These are phyloP conservation scores for Megalonaias nervosa DNA, from an alignment of 1,140 invertebrate genomes.

Conservation along the genomic window DNA sequence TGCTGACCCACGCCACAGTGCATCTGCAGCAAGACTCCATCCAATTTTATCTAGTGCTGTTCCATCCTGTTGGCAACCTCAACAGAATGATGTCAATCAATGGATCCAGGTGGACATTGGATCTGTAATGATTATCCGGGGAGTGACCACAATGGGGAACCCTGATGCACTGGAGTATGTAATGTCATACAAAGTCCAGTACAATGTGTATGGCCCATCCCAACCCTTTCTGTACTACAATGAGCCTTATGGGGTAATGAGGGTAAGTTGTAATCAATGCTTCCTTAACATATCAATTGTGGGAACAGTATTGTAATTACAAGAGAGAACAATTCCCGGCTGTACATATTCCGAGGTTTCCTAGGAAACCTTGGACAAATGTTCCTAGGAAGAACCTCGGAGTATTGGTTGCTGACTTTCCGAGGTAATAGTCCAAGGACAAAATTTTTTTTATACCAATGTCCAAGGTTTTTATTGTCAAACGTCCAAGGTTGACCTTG, in stretches of 20 bases:
- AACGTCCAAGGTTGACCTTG: too few relatives aligned
- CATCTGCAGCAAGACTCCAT: conserved; percentile 34
- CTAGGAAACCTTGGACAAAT: too few relatives aligned
- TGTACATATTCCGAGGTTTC: too few relatives aligned
- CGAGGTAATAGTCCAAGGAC: too few relatives aligned
- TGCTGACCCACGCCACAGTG: conserved; percentile 37
- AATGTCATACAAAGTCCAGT: conserved; percentile 41
- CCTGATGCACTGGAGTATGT: conserved; percentile 50
- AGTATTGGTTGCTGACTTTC: too few relatives aligned
- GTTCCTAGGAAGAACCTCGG: too few relatives aligned
- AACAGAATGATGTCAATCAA: conserved; percentile 16
- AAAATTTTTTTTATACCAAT: too few relatives aligned
- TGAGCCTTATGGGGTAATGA: conserved; percentile 47
- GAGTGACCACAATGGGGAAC: conserved; percentile 49
- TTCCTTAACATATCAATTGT: not conserved
- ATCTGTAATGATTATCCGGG: conserved; percentile 39
- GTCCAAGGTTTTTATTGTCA: too few relatives aligned
- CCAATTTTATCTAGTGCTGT: conserved; percentile 17
- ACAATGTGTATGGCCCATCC: conserved; percentile 11
- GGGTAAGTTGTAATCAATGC: conserved; percentile 23
- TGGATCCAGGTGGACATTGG: conserved; percentile 50
- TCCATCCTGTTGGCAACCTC: conserved; percentile 46
- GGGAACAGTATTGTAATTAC: not conserved
- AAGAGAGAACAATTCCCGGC: too few relatives aligned
- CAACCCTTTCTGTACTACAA: conserved; percentile 40